A percentile compares a stretch with the other conserved stretches of the same genome.
Conservation (phyloP, 2,888 invertebrate genomes). For the Ganaspis brasiliensis region DNA sequence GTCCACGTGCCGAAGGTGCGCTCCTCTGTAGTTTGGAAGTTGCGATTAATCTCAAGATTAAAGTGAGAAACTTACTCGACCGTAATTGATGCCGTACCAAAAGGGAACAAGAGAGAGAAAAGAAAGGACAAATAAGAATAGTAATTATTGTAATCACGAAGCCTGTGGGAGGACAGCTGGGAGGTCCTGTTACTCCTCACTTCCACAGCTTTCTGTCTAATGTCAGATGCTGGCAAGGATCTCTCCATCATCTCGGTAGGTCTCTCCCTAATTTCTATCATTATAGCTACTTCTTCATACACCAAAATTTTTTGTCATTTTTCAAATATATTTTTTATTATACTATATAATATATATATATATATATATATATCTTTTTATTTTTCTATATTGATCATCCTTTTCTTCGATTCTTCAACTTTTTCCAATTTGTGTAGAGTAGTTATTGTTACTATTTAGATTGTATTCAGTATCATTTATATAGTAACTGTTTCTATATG, state of each 20-base stretch:
- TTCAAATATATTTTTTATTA: not conserved
- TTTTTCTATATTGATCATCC: no score
- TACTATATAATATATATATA: no score
- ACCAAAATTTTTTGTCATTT: constrained; percentile 1
- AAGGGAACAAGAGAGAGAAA: constrained; percentile 54
- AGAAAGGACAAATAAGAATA: constrained; percentile 70
- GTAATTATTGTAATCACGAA: constrained; percentile 76
- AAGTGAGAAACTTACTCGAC: constrained; percentile 67
- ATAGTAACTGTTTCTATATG: no score
- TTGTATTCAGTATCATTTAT: no score
- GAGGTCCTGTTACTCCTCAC: constrained; percentile 66
- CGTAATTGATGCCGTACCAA: constrained; percentile 67
- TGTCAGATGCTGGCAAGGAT: constrained; percentile 53
- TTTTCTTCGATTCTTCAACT: no score
- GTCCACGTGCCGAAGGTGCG: constrained; percentile 66
- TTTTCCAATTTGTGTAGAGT: no score
- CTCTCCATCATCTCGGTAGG: constrained; percentile 67
- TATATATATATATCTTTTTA: no score
- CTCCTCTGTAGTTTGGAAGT: constrained; percentile 54
- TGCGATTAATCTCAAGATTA: constrained; percentile 72
- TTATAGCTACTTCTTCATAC: constrained; percentile 63
- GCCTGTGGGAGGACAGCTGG: constrained; percentile 74
- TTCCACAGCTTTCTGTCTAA: constrained; percentile 63
- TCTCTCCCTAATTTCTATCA: constrained; percentile 73
- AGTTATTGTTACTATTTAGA: no score